These are phyloP conservation scores for Heliconius aoede DNA, from an alignment of 2,888 invertebrate genomes.

Conservation along the genomic window DNA sequence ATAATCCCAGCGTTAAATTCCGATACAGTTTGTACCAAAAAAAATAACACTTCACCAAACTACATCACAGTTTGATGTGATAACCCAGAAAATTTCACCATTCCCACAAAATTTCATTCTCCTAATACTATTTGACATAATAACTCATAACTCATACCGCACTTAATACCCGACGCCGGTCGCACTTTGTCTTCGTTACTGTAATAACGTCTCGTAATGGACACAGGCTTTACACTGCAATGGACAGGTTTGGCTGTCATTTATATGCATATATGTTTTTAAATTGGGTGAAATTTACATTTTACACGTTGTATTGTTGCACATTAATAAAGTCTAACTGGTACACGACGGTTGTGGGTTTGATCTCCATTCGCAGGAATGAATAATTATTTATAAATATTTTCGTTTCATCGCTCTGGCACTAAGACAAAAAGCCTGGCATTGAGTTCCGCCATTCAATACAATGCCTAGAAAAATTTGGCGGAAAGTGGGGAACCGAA, in stretches of 20 bases:
- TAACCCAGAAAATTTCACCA: neutral
- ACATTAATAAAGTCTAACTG: neutral
- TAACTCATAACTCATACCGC: constrained; percentile 11
- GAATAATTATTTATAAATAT: too few species aligned
- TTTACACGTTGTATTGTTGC: neutral
- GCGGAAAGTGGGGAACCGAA: too few species aligned
- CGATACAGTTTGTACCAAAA: neutral
- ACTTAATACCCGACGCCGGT: constrained; percentile 43
- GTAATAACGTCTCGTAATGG: constrained; percentile 51
- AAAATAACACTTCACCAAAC: neutral
- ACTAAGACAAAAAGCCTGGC: too few species aligned
- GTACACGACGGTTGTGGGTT: too few species aligned
- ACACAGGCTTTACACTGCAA: constrained; percentile 48
- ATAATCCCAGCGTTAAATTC: neutral
- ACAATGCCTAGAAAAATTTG: too few species aligned
- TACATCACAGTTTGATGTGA: neutral
- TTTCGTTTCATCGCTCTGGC: too few species aligned
- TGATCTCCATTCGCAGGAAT: too few species aligned
- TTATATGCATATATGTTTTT: constrained; percentile 18
- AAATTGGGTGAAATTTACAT: neutral
- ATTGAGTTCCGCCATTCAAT: too few species aligned
- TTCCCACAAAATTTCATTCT: neutral
- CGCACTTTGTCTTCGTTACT: constrained; percentile 54
- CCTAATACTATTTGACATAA: constrained; percentile 21
- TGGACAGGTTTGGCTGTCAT: constrained; percentile 44